Evolutionary conservation across 2,113 vertebrate species (phyloP).

Genomic region (Aythya baeri): DNA sequence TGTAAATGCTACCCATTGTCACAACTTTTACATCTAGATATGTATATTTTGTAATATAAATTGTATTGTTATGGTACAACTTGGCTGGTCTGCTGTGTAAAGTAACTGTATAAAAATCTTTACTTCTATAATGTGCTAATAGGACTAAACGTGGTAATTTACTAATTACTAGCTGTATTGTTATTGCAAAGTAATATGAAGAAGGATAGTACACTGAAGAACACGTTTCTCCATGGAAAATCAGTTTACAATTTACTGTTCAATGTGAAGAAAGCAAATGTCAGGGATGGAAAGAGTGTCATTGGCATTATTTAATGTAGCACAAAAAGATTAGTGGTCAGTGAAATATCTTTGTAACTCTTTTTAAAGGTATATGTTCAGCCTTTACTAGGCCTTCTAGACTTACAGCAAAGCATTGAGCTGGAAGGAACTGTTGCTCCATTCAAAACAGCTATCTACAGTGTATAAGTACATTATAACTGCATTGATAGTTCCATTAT

Average conservation of each 20-base stretch:
- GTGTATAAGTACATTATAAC: slow-evolving; percentile 59
- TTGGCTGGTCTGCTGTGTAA: not conserved
- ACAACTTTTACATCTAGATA: not conserved
- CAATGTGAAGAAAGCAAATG: not conserved
- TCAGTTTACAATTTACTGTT: not conserved
- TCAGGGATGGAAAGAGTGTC: not conserved
- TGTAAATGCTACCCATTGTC: not conserved
- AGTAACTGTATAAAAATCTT: not conserved
- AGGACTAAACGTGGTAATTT: not conserved
- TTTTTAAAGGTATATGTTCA: slow-evolving; percentile 25
- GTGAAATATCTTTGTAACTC: slow-evolving; percentile 18
- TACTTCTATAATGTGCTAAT: not conserved
- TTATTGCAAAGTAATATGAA: not conserved
- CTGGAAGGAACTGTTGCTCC: slow-evolving; percentile 50
- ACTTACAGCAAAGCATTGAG: slow-evolving; percentile 43
- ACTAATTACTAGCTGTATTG: not conserved
- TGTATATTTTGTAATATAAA: not conserved
- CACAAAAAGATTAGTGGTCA: not conserved
- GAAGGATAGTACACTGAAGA: not conserved
- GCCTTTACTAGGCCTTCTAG: slow-evolving; percentile 41
- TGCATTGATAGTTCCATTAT: slow-evolving; percentile 75
- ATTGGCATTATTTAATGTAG: not conserved
- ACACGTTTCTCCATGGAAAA: not conserved
- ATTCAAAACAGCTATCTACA: slow-evolving; percentile 54
- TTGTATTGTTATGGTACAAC: not conserved